Evolutionary conservation across 2,888 invertebrate species (phyloP).

Genomic region (Drosophila rellima): DNA sequence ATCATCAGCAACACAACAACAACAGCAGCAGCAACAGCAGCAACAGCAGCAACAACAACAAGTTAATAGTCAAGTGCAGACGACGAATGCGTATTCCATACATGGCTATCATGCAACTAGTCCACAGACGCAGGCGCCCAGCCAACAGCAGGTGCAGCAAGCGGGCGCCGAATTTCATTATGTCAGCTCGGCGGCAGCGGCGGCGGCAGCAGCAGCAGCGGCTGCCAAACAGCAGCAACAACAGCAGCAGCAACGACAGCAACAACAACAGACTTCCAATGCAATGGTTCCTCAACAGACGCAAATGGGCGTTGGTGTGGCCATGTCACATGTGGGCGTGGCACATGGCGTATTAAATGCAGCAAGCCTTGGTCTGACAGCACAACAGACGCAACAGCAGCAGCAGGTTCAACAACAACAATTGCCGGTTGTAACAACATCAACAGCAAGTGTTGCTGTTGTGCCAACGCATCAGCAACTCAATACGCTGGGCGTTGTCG

Average conservation of each 20-base stretch:
- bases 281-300: constrained; percentile 86
- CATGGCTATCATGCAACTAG: constrained; percentile 85
- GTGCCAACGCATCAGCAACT: constrained; percentile 68
- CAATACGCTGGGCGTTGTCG: constrained; percentile 52
- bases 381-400: constrained; percentile 66
- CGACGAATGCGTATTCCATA: constrained; percentile 91
- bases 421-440: constrained; percentile 66
- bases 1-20: constrained; percentile 47
- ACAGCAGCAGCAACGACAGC: constrained; percentile 66
- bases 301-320: constrained; percentile 76
- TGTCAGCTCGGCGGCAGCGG: constrained; percentile 70
- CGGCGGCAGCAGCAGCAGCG: constrained; percentile 74
- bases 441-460: constrained; percentile 70
- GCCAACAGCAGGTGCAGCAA: constrained; percentile 65
- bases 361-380: constrained; percentile 54
- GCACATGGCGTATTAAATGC: constrained; percentile 53
- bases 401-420: constrained; percentile 72
- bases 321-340: constrained; percentile 67
- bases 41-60: constrained; percentile 75
- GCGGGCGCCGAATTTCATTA: constrained; percentile 47
- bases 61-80: constrained; percentile 86
- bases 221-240: constrained; percentile 60
- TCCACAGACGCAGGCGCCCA: constrained; percentile 83
- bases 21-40: constrained; percentile 61
- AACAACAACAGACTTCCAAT: constrained; percentile 86